Evolutionary conservation across 2,888 invertebrate genomes (phyloP), one percentile per base, ranked within the genome.

Genomic region (Scelioninae gen. 1): DNA sequence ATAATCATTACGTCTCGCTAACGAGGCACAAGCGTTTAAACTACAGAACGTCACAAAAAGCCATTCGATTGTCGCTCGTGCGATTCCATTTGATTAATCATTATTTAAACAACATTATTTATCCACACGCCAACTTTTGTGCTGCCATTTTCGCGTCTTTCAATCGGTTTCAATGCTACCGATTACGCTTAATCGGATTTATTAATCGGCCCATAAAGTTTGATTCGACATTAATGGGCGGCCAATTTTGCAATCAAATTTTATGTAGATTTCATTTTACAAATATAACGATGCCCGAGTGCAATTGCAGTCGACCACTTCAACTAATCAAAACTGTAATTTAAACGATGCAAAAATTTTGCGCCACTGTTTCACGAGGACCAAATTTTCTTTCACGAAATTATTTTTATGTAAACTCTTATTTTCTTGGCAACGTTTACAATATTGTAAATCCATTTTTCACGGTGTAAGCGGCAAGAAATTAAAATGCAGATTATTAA

Each of bases 1-100:
- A 90, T 90, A 88, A 91, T 90, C 91, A 90, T 91, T 91, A 89
- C 88, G 89, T 87, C 86, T 87, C 87, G 88, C 89, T 91, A 91
- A 91, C 91, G 89, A 90, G 88, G 85, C 86, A 68, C 84, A 72
- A 83, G 86, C 88, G 86, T 87, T 87, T 88, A 88, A 87, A 87
- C 87, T 69, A 62, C 62, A 40, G 34, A 69, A 68, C 65, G 75
- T 71, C 76, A 58, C 81, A 79, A 84, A 84, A 84, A 81, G 45
- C 78, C 75, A 60, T 68, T 68, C 72, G 68, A 45, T 74, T 56
- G 69, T 65, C 71, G 53, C 43, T 51, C 13, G 38, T 58, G 66
- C 74, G 43, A 63, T 66, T 79, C 71, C 82, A 53, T 71, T 82
- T 68, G 75, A 84, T 84, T 82, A 66, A 84, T 84, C 72, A 79